phyloP scores from a whole-genome alignment of 2,797 vertebrate species.

The Poeciliopsis turneri region DNA sequence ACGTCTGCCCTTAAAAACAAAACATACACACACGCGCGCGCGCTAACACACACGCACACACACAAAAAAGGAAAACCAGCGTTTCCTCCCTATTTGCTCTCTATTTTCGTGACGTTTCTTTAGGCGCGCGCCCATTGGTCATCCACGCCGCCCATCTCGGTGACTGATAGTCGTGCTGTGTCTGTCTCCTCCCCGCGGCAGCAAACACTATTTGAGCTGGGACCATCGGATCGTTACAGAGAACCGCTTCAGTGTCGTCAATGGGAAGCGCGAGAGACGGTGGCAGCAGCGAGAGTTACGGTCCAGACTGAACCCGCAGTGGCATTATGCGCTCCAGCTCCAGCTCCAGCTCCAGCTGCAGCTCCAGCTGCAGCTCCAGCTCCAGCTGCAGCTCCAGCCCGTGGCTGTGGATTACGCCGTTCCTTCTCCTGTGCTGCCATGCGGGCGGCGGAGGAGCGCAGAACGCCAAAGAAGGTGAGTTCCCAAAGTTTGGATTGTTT shows the following conservation, averaged over 20 bases:
- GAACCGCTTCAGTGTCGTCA: conserved; percentile 80
- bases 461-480: conserved; percentile 97
- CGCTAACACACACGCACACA: no score
- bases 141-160: conserved; percentile 60
- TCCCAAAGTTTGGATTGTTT: conserved; percentile 85
- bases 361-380: no score
- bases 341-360: no score
- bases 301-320: conserved; percentile 66
- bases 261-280: conserved; percentile 76
- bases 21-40: no score
- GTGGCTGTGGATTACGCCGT: conserved; percentile 91
- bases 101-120: background rate
- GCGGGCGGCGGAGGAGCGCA: conserved; percentile 88
- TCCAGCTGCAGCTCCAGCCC: conserved; percentile 60
- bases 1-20: background rate
- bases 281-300: conserved; percentile 63
- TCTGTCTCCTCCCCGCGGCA: conserved; percentile 73
- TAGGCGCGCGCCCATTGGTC: conserved; percentile 40
- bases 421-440: conserved; percentile 85
- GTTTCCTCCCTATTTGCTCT: conserved; percentile 35
- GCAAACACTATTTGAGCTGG: conserved; percentile 89
- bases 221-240: conserved; percentile 79
- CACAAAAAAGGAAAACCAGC: background rate
- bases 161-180: conserved; percentile 70
- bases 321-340: conserved; percentile 86